phyloP scores from a whole-genome alignment of 1,140 invertebrate genomes.

The Anagrus nilaparvatae region DNA sequence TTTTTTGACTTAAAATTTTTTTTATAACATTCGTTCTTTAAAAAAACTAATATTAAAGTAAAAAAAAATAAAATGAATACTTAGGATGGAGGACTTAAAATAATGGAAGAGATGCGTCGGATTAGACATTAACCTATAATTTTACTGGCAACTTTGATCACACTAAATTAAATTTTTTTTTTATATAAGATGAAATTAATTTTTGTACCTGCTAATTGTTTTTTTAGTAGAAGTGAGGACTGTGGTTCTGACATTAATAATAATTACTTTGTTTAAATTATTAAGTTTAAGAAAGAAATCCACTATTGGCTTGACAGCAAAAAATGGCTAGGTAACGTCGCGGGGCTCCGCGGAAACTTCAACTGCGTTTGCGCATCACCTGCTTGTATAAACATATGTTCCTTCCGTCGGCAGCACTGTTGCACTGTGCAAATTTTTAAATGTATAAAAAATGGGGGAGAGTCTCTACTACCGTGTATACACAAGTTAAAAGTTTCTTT shows the following conservation, averaged over 20 bases:
- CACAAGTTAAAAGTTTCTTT: too few relatives aligned
- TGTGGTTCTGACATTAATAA: constrained; percentile 89
- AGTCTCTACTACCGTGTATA: too few relatives aligned
- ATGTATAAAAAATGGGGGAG: too few relatives aligned
- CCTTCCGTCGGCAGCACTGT: constrained; percentile 32
- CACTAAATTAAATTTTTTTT: neutral
- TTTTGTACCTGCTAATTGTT: constrained; percentile 84
- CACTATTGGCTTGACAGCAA: constrained; percentile 40
- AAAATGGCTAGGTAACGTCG: constrained; percentile 37
- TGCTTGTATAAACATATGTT: constrained; percentile 38
- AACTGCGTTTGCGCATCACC: constrained; percentile 35
- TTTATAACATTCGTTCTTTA: too few relatives aligned
- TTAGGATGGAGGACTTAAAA: too few relatives aligned
- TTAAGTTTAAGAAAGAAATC: constrained; percentile 42
- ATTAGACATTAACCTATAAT: too few relatives aligned
- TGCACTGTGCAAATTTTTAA: too few relatives aligned
- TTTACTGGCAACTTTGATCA: too few relatives aligned
- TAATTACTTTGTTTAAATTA: constrained; percentile 40
- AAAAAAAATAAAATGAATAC: too few relatives aligned
- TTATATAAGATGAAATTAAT: neutral
- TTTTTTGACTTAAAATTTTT: too few relatives aligned
- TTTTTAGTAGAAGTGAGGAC: constrained; percentile 86
- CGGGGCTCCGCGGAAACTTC: constrained; percentile 31
- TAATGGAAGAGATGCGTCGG: too few relatives aligned
- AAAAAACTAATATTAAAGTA: too few relatives aligned